phyloP scores from a whole-genome alignment of 2,113 vertebrate genomes.

The Dasyurus viverrinus region DNA sequence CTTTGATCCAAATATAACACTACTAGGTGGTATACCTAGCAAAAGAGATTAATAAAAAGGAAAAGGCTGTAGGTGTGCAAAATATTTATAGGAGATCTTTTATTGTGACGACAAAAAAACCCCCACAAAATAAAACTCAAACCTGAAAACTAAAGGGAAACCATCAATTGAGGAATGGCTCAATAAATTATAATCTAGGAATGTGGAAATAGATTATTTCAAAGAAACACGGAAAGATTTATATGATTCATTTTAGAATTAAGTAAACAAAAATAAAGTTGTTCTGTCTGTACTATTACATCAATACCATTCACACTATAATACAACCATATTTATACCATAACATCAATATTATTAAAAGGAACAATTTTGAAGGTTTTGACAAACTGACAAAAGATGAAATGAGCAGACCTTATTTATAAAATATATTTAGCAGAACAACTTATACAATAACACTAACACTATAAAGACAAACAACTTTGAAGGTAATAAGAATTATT shows the following conservation, averaged over 20 bases:
- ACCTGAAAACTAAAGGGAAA: not conserved
- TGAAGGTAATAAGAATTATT: no score
- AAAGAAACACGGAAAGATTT: not conserved
- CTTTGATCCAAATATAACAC: not conserved
- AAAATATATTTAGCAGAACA: no score
- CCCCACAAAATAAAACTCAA: no score
- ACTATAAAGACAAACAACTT: no score
- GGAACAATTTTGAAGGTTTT: not conserved
- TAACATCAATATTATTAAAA: no score
- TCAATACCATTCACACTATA: no score
- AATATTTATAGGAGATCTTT: not conserved
- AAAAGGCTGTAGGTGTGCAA: not conserved
- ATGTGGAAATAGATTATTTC: not conserved
- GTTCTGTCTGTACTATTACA: no score
- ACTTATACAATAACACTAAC: no score
- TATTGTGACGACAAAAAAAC: not conserved
- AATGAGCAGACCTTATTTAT: not conserved
- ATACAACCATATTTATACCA: not conserved
- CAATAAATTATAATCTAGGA: not conserved
- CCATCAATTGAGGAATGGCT: not conserved
- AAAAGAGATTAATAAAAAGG: not conserved
- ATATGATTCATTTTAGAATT: not conserved
- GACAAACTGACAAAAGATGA: not conserved
- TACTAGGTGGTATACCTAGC: not conserved
- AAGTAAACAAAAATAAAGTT: no score